Percentiles rank a stretch among this genome's conserved stretches.
Evolutionary conservation across 2,888 invertebrate genomes (phyloP).

Genomic region (Dendrolimus houi): DNA sequence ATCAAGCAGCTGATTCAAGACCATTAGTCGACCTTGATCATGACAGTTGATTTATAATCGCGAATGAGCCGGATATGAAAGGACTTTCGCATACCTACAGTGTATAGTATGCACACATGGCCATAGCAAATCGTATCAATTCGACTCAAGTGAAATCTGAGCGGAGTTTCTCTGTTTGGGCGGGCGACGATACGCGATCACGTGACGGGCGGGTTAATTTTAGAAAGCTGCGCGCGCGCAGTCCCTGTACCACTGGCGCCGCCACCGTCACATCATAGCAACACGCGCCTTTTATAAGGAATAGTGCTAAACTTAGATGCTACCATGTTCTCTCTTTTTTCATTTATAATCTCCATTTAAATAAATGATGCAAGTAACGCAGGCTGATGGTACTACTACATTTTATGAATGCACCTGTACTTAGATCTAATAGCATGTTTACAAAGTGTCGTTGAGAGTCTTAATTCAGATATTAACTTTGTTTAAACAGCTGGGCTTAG

Average conservation of each 20-base stretch:
- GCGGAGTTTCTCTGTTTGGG: slow-evolving; percentile 74
- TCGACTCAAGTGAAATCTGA: slow-evolving; percentile 62
- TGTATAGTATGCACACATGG: background rate
- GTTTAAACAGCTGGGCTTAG: too few relatives aligned
- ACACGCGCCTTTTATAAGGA: slow-evolving; percentile 69
- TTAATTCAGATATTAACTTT: too few relatives aligned
- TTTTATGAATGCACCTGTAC: too few relatives aligned
- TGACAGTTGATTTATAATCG: slow-evolving; percentile 38
- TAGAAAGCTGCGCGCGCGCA: slow-evolving; percentile 64
- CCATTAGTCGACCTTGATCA: slow-evolving; percentile 51
- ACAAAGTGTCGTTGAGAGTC: too few relatives aligned
- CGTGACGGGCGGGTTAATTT: slow-evolving; percentile 64
- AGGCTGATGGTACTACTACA: too few relatives aligned
- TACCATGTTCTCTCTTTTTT: slow-evolving; percentile 31
- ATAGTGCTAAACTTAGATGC: slow-evolving; percentile 62
- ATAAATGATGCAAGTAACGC: background rate
- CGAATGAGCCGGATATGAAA: slow-evolving; percentile 16
- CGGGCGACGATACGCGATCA: slow-evolving; percentile 63
- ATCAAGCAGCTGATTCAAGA: slow-evolving; percentile 33
- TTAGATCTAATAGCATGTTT: too few relatives aligned
- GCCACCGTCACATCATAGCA: slow-evolving; percentile 41
- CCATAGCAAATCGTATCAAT: slow-evolving; percentile 6
- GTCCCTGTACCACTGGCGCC: slow-evolving; percentile 47
- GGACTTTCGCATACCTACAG: slow-evolving; percentile 15
- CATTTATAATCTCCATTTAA: slow-evolving; percentile 16